Evolutionary conservation across 2,113 vertebrate genomes (phyloP).

Genomic region (Dasyurus viverrinus): DNA sequence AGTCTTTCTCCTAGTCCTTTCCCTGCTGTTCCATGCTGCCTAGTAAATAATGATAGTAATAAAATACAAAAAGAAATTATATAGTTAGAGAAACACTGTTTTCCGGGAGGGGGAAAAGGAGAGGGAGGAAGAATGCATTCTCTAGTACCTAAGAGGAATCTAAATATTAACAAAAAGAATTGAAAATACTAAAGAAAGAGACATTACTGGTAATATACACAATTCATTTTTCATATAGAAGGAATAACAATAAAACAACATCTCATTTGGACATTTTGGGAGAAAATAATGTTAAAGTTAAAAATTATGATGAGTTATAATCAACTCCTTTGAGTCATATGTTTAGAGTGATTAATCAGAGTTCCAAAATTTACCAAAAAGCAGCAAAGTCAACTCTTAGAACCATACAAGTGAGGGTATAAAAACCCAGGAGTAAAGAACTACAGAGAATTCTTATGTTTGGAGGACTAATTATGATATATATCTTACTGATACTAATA

Average conservation of each 20-base stretch:
- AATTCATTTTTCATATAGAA: neutral
- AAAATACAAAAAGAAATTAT: neutral
- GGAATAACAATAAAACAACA: neutral
- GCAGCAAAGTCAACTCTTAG: neutral
- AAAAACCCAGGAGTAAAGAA: neutral
- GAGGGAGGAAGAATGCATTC: neutral
- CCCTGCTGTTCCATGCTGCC: neutral
- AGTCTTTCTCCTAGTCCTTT: neutral
- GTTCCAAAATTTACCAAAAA: neutral
- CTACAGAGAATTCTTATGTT: neutral
- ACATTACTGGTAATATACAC: neutral
- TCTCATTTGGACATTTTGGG: neutral
- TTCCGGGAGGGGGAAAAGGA: no score
- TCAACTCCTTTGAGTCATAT: neutral
- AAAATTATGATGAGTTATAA: neutral
- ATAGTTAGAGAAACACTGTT: no score
- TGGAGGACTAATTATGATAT: neutral
- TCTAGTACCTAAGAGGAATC: neutral
- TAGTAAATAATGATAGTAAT: neutral
- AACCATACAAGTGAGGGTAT: neutral
- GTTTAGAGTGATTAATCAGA: neutral
- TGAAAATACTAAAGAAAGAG: neutral
- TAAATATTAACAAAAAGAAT: neutral
- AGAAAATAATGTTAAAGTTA: neutral
- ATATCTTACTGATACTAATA: neutral